Base-by-base conservation (phyloP, 2,797 vertebrate genomes). In the Otus scops region DNA sequence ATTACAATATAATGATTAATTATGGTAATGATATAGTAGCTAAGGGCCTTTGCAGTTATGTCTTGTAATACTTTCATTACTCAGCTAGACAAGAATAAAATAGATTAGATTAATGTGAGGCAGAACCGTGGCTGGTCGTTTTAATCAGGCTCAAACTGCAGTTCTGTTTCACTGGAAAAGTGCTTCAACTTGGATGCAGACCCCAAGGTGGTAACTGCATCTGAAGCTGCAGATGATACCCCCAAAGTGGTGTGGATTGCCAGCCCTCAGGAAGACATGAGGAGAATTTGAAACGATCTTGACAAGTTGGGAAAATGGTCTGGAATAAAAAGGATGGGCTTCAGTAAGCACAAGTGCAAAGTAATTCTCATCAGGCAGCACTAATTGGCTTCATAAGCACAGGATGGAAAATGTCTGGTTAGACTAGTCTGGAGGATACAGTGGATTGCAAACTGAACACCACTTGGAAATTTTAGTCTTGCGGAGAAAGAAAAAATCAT, bases 1-100 rank as follows among this genome's bases (percentile, higher is more conserved):
- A 54, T 86, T 88, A 28, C 85, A 92, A 84, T 81, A 51, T 39
- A 79, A 77, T 95, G 83, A 90, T 93, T 95, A 95, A 92, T 96
- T 92, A 78, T 30, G 57, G 32, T 50, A 61, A 47, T 65, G 45
- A 59, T 81, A 36, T 30, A 51, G 93, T 88, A 86, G 76, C 80
- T 87, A 21, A 78, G 4, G 80, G 83, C 50, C 30, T 93, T 81
- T 88, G 69, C 74, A 84, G 38, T 70, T 81, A 8, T 13, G 19
- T 34, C 71, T 74, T 0, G 0, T 50, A 85, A 82, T 64, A n/a
- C 22, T 94, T 95, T 47, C 65, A 73, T 88, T 93, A 43, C 50
- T 86, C 69, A 71, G 41, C 60, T 45, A 64, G 65, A 81, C 41
- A 30, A 86, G 80, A 81, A 68, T 38, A 68, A 84, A 88, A 65